Evolutionary conservation across 2,888 invertebrate species (phyloP), one percentile per base, ranked within the genome.

Genomic region (Campoplex nolae): DNA sequence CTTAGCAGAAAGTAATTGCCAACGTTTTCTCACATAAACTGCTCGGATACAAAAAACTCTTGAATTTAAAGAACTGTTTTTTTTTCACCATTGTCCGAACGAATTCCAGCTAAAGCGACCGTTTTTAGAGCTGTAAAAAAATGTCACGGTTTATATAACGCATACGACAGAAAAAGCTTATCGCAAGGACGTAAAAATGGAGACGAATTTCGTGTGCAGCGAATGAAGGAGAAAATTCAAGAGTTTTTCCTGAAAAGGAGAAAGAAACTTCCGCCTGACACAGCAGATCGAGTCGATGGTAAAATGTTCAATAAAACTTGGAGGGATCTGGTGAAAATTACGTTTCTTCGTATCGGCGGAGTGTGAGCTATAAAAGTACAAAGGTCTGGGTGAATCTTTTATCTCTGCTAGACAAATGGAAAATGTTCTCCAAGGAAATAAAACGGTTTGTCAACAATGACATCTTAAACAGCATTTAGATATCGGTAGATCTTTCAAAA

Each of bases 371-470:
- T 76, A 76, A 58, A 76, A 76, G 23, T 48, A 32, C 62, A 45
- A 76, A 8, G 23, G 45, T 58, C 62, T 45, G 18, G 18, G 9
- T 11, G 62, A 54, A 76, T 23, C 62, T 75, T 67, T 56, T 78
- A 78, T 78, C 67, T 45, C 6, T 16, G 48, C 38, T 45, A 48
- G 42, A 45, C 35, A 67, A 32, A 28, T n/a, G 23, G 62, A 51
- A 83, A 70, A 48, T 77, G 42, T 48, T 45, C 32, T 42, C 38
- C 2, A 35, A 13, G 56, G 28, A 28, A 16, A 28, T 28, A 45
- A 28, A 48, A 9, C 48, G n/a, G 48, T 70, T 76, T 76, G 73
- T 83, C 48, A 48, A 16, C 28, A 68, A 58, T 38, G 71, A 71
- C 38, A 58, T 62, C 56, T 76, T 65, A 11, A 48, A 11, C 18